Conservation (phyloP, 2,888 invertebrate species). For the Hydropsyche betteni region DNA sequence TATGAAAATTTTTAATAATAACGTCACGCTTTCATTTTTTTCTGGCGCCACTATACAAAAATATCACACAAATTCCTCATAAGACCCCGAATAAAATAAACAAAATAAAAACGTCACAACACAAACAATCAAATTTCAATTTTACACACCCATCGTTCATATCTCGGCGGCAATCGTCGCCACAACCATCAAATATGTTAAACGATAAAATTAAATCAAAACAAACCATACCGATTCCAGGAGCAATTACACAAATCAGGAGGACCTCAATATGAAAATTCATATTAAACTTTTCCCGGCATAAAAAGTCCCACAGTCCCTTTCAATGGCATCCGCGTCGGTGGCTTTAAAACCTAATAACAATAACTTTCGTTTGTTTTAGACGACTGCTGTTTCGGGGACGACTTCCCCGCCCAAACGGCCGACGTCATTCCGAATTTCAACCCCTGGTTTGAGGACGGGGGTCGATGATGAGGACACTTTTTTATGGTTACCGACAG, state of each 20-base stretch:
- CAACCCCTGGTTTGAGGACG: too few relatives aligned
- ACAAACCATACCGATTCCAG: not conserved
- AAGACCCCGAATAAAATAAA: not conserved
- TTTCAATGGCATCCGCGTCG: conserved; percentile 12
- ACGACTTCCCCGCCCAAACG: not conserved
- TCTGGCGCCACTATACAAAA: too few relatives aligned
- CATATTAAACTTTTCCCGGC: not conserved
- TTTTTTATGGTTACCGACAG: too few relatives aligned
- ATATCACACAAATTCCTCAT: too few relatives aligned
- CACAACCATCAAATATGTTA: not conserved
- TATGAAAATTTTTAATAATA: conserved; percentile 1
- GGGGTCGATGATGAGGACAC: too few relatives aligned
- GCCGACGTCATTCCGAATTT: not conserved
- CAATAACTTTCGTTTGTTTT: conserved; percentile 44
- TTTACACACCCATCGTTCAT: conserved; percentile 11
- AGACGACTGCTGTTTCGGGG: conserved; percentile 3
- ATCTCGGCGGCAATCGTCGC: not conserved
- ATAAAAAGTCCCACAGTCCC: not conserved
- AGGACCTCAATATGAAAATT: not conserved
- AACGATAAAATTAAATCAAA: conserved; percentile 11
- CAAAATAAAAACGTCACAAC: not conserved
- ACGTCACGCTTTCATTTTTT: conserved; percentile 21
- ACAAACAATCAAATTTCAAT: conserved; percentile 16
- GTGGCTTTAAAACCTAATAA: conserved; percentile 45
- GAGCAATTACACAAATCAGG: conserved; percentile 25